A percentile compares a stretch with the other conserved stretches of the same genome.
Conservation (phyloP, 2,113 vertebrate species). For the Peromyscus polionotus region DNA sequence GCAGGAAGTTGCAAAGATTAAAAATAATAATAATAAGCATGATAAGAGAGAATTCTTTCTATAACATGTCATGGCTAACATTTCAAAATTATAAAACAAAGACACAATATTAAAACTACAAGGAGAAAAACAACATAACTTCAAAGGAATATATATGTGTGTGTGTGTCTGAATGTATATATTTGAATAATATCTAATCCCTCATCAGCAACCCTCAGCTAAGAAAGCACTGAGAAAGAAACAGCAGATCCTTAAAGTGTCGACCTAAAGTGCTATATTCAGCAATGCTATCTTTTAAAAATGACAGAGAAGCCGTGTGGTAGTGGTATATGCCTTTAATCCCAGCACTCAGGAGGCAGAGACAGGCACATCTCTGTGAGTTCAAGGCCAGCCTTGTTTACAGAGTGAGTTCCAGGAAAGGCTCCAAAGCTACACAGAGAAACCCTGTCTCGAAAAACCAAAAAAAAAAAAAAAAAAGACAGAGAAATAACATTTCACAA, state of each 20-base stretch:
- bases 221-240: background rate
- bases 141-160: background rate
- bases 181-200: background rate
- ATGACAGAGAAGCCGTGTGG: too few relatives aligned
- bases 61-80: background rate
- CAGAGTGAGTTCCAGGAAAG: too few relatives aligned
- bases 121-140: background rate
- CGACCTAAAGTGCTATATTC: background rate
- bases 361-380: too few relatives aligned
- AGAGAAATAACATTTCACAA: background rate
- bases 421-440: too few relatives aligned
- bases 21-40: background rate
- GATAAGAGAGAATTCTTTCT: background rate
- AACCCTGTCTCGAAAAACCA: too few relatives aligned
- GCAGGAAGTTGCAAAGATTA: background rate
- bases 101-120: background rate
- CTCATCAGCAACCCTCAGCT: background rate
- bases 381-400: too few relatives aligned
- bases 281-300: background rate
- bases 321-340: too few relatives aligned
- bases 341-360: too few relatives aligned
- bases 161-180: too few relatives aligned
- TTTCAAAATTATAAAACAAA: background rate
- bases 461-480: background rate
- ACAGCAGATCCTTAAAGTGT: background rate